Evolutionary conservation across 2,888 invertebrate species (phyloP), one percentile per base, ranked within the genome.

Genomic region (Drosophila sordidula): DNA sequence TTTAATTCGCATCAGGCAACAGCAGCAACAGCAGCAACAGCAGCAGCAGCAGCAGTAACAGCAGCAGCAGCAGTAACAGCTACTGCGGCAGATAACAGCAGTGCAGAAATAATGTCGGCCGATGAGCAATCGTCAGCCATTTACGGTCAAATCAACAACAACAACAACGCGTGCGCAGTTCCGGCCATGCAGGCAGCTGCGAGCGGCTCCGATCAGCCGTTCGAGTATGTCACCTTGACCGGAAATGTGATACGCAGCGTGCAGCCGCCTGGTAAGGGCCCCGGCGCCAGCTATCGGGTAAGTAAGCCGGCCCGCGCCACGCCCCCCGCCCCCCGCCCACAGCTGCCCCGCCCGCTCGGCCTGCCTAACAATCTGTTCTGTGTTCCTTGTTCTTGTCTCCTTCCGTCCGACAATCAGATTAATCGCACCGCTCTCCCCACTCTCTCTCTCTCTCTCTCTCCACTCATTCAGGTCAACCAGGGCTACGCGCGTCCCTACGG

Each of bases 241-340:
- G 92, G 92, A 71, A 92, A 91, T 73, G 91, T 92, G 67, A 92
- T 92, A 71, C 90, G 91, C 77, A 92, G 92, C 75, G 92, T 92
- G 70, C 89, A 91, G 76, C 90, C 92, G 66, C 92, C 92, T 68
- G 92, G 92, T 87, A 92, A 92, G 90, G 92, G 92, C 54, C 83
- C 84, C 22, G 84, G 83, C 68, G 67, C 84, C 73, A 90, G 75
- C 74, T 91, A 92, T 67, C 90, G 90, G 91, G 92, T 92, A 90
- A 86, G 90, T 88, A 51, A 26, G 8, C 18, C 3, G 12, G 36
- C 29, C 14, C 22, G 42, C 8, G 22, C 12, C 18, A 1, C 32
- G 16, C 18, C 14, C 18, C n/a, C 34, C 9, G 18, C 14, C 12
- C 8, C 26, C n/a, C 5, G 44, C 39, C 14, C 9, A 0, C 25